phyloP scores from a whole-genome alignment of 1,140 invertebrate species.

The Hycleus phaleratus region DNA sequence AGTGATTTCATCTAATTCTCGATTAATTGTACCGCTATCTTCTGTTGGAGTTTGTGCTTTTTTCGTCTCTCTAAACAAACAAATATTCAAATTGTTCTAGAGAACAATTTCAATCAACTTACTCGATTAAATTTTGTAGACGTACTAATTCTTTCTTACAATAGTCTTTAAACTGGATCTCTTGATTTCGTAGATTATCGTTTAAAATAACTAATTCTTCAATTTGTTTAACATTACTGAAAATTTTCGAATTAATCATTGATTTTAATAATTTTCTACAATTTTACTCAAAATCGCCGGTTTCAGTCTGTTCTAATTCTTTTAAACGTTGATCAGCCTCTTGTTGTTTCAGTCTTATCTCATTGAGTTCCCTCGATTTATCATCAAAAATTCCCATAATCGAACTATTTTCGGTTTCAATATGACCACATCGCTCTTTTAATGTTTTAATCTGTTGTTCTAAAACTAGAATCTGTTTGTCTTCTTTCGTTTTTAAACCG shows the following conservation, averaged over 20 bases:
- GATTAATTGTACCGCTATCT: slow-evolving; percentile 35
- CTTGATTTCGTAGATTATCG: slow-evolving; percentile 66
- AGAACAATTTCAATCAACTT: slow-evolving; percentile 27
- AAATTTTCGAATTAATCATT: slow-evolving; percentile 18
- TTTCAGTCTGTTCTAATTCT: slow-evolving; percentile 44
- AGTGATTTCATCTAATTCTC: slow-evolving; percentile 51
- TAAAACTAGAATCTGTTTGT: slow-evolving; percentile 46
- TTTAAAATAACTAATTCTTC: slow-evolving; percentile 59
- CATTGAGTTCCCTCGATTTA: slow-evolving; percentile 14
- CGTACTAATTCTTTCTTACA: slow-evolving; percentile 58
- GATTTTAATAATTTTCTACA: slow-evolving; percentile 2
- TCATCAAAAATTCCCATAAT: slow-evolving; percentile 36
- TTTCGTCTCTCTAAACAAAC: slow-evolving; percentile 44
- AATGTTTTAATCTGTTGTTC: slow-evolving; percentile 49
- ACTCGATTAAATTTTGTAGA: slow-evolving; percentile 52
- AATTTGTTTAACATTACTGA: slow-evolving; percentile 54
- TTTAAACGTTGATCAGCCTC: slow-evolving; percentile 28
- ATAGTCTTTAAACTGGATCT: slow-evolving; percentile 65
- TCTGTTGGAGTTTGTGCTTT: slow-evolving; percentile 40
- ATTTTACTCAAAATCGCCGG: slow-evolving; percentile 44
- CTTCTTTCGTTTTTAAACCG: slow-evolving; percentile 39
- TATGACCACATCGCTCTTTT: slow-evolving; percentile 41
- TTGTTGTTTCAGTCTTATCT: slow-evolving; percentile 22
- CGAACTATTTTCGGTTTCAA: slow-evolving; percentile 40
- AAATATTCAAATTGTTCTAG: background rate